These are phyloP conservation scores for Tapirus terrestris DNA, from an alignment of 2,113 vertebrate genomes.

Conservation along the genomic window DNA sequence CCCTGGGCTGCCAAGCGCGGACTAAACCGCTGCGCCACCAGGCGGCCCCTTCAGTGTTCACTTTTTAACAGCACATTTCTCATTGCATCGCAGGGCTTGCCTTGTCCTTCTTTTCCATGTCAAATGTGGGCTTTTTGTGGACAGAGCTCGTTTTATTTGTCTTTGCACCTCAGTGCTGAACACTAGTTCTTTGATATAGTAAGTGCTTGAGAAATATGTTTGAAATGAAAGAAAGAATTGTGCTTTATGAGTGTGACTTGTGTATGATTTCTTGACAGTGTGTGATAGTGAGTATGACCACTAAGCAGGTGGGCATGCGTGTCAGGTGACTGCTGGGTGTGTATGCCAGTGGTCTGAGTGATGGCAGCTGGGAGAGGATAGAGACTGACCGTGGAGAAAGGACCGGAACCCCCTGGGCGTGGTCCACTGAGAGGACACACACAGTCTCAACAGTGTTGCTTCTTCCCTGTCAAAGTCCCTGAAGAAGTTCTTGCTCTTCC, in stretches of 20 bases:
- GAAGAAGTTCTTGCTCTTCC: not conserved
- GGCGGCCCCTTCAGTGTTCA: not conserved
- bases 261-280: not conserved
- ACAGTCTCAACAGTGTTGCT: not conserved
- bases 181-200: not conserved
- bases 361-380: not conserved
- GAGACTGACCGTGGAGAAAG: not conserved
- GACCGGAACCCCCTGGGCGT: not conserved
- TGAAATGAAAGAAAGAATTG: not conserved
- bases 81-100: accelerated
- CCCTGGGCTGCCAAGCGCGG: no score
- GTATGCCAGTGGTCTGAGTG: not conserved
- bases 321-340: not conserved
- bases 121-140: not conserved
- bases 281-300: not conserved
- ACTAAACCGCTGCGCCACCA: no score
- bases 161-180: not conserved
- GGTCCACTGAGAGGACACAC: not conserved
- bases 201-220: slow-evolving; percentile 3
- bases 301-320: not conserved
- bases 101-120: not conserved
- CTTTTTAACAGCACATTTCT: not conserved
- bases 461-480: not conserved
- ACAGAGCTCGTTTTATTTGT: not conserved
- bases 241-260: not conserved